Percentiles rank a stretch among this genome's conserved stretches.
Evolutionary conservation across 2,888 invertebrate species (phyloP).

Genomic region (Plagiodera versicolora): DNA sequence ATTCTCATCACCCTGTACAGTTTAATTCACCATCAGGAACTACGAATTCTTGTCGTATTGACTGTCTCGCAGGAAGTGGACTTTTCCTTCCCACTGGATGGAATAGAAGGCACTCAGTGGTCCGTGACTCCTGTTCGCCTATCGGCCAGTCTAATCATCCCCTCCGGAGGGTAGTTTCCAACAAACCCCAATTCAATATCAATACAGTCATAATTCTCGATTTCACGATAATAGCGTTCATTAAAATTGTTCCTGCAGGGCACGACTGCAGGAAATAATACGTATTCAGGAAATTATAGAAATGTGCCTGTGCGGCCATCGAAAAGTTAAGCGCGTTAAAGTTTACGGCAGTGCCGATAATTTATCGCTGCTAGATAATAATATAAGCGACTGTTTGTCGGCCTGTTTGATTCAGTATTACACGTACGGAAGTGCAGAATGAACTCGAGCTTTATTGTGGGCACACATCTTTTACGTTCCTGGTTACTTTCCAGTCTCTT

Average conservation of each 20-base stretch:
- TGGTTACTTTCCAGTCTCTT: too few relatives aligned
- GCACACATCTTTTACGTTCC: too few relatives aligned
- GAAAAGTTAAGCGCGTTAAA: slow-evolving; percentile 15
- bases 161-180: background rate
- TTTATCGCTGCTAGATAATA: slow-evolving; percentile 1
- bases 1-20: too few relatives aligned
- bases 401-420: background rate
- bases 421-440: background rate
- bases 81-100: too few relatives aligned
- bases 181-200: slow-evolving; percentile 5
- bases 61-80: too few relatives aligned
- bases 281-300: slow-evolving; percentile 45
- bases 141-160: too few relatives aligned
- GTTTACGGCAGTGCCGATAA: background rate
- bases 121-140: too few relatives aligned
- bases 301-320: slow-evolving; percentile 42
- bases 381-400: background rate
- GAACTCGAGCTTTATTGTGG: too few relatives aligned
- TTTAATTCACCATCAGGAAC: too few relatives aligned
- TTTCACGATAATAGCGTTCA: slow-evolving; percentile 8
- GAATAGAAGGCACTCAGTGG: too few relatives aligned
- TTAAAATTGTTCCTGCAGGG: slow-evolving; percentile 11
- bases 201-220: slow-evolving; percentile 9
- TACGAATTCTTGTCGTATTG: too few relatives aligned
- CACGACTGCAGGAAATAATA: slow-evolving; percentile 33